A percentile compares a stretch with the other conserved stretches of the same genome.
Evolutionary conservation across 92 coral and sea anemone genomes (phyloP).

Genomic region (Palythoa caribaeorum): DNA sequence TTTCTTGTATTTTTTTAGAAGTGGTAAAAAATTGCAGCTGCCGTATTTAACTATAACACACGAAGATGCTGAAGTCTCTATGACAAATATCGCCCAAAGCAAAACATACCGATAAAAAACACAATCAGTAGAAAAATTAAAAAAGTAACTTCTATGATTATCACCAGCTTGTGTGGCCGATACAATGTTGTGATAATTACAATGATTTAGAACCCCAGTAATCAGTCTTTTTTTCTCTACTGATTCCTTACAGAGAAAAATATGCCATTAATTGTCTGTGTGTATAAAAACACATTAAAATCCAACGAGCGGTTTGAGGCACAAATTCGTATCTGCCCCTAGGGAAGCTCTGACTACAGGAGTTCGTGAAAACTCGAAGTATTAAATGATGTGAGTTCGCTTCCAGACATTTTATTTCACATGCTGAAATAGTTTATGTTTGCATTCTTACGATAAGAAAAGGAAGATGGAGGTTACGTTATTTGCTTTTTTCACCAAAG

Average conservation of each 20-base stretch:
- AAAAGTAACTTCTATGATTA: neutral
- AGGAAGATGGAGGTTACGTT: neutral
- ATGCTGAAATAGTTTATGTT: slow-evolving; percentile 6
- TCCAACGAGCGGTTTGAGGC: neutral
- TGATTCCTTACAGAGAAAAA: slow-evolving; percentile 15
- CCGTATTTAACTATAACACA: neutral
- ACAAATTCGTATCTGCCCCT: neutral
- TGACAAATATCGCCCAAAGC: slow-evolving; percentile 25
- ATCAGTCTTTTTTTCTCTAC: neutral
- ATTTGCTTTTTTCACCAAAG: neutral
- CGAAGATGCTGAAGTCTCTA: neutral
- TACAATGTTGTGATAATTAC: neutral
- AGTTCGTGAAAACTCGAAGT: slow-evolving; percentile 10
- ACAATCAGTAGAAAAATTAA: neutral
- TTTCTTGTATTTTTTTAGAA: neutral
- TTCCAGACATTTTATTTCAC: neutral
- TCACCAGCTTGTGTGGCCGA: slow-evolving; percentile 10
- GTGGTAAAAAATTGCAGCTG: neutral
- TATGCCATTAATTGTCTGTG: slow-evolving; percentile 34
- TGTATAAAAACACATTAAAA: slow-evolving; percentile 32
- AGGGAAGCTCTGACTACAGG: neutral
- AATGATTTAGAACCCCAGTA: slow-evolving; percentile 7
- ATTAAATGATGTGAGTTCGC: neutral
- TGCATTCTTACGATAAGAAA: slow-evolving; percentile 11
- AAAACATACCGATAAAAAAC: neutral